Percentiles rank a stretch among this genome's conserved stretches.
These are phyloP conservation scores for Urocyon cinereoargenteus DNA, from an alignment of 2,797 vertebrate genomes.

Conservation along the genomic window DNA sequence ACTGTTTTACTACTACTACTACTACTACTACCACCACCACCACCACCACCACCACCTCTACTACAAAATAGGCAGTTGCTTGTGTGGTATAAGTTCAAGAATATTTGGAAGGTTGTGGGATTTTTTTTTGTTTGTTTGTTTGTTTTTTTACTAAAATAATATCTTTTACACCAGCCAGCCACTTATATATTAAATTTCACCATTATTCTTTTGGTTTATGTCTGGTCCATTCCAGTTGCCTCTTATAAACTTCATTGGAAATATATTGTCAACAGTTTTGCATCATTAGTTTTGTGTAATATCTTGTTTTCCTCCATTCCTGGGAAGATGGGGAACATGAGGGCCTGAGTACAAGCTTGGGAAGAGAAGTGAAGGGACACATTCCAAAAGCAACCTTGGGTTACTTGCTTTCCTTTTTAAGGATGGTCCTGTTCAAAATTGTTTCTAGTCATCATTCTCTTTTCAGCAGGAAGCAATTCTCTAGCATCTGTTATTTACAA, in stretches of 20 bases:
- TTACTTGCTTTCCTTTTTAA: background rate
- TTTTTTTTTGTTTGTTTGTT: too few relatives aligned
- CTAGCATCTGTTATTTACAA: background rate
- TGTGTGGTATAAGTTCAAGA: background rate
- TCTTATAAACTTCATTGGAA: background rate
- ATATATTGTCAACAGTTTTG: background rate
- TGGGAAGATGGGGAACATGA: background rate
- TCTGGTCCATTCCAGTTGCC: background rate
- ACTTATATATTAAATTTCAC: background rate
- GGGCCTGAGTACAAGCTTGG: background rate
- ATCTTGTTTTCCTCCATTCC: background rate
- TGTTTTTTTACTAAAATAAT: conserved; percentile 28
- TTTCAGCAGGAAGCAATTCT: background rate
- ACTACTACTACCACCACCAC: background rate
- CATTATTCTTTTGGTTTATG: background rate
- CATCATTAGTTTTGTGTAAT: background rate
- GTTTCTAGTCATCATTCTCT: background rate
- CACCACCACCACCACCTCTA: too few relatives aligned
- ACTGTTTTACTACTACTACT: background rate
- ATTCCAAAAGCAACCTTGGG: conserved; percentile 12
- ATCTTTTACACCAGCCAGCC: background rate
- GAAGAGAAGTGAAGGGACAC: background rate
- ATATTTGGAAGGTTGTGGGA: background rate
- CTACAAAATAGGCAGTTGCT: background rate
- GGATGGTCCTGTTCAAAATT: background rate